These are phyloP conservation scores for Pelodytes ibericus DNA, from an alignment of 2,797 vertebrate species.

Conservation along the genomic window DNA sequence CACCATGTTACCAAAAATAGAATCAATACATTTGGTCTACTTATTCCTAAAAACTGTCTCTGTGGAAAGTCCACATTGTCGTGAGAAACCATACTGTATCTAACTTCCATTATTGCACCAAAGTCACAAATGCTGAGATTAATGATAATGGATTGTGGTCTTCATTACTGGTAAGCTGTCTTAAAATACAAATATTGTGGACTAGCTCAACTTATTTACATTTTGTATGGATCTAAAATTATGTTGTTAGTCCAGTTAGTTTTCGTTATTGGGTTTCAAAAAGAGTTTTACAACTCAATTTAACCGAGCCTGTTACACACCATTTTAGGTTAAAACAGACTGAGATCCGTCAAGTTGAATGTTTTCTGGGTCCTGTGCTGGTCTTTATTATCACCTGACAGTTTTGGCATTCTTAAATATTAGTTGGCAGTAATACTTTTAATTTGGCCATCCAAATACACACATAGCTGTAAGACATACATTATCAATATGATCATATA, in stretches of 20 bases:
- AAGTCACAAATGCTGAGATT: not conserved
- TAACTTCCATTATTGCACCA: not conserved
- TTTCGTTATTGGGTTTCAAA: not conserved
- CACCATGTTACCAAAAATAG: not conserved
- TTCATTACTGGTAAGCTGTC: not conserved
- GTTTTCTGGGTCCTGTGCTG: no score
- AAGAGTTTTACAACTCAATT: no score
- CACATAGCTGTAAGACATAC: no score
- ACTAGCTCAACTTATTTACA: not conserved
- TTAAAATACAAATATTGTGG: not conserved
- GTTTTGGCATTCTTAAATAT: no score
- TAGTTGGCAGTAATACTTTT: no score
- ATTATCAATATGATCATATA: no score
- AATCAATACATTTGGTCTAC: not conserved
- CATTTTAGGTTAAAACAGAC: no score
- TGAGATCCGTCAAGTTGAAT: no score
- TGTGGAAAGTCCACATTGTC: slow-evolving; percentile 41
- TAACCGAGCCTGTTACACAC: no score
- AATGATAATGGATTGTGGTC: not conserved
- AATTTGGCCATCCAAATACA: no score
- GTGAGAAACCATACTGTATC: slow-evolving; percentile 15
- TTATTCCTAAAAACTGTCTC: slow-evolving; percentile 4
- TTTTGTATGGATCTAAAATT: not conserved
- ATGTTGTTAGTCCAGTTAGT: not conserved
- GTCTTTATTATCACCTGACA: no score